These are phyloP conservation scores for Macaria notata DNA, from an alignment of 2,888 invertebrate species.

Conservation along the genomic window DNA sequence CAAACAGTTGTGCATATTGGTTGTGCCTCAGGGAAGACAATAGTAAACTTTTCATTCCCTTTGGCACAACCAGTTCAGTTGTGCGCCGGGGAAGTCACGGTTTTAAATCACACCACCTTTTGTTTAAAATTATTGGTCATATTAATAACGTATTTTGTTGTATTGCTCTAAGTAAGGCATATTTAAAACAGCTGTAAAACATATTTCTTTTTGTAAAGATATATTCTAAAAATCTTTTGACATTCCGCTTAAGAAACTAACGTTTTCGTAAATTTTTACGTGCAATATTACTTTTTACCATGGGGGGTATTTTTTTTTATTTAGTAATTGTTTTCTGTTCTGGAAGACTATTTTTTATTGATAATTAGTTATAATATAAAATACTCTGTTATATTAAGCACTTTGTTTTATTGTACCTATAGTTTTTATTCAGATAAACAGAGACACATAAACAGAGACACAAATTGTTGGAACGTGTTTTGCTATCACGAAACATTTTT, in stretches of 20 bases:
- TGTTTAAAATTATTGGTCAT: no score
- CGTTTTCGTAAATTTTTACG: not conserved
- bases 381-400: slow-evolving; percentile 49
- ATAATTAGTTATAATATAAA: slow-evolving; percentile 40
- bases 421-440: not conserved
- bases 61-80: no score
- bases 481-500: no score
- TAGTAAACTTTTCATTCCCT: no score
- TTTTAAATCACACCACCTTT: no score
- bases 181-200: not conserved
- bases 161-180: no score
- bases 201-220: not conserved
- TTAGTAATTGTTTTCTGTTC: slow-evolving; percentile 44
- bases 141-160: no score
- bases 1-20: no score
- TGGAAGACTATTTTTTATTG: slow-evolving; percentile 63
- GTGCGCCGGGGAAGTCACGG: no score
- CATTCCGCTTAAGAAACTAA: slow-evolving; percentile 10
- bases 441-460: no score
- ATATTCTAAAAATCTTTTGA: not conserved
- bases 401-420: slow-evolving; percentile 20
- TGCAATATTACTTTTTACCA: slow-evolving; percentile 14
- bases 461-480: no score
- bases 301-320: slow-evolving; percentile 1
- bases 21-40: no score